Evolutionary conservation across 2,113 vertebrate species (phyloP), one percentile per base, ranked within the genome.

Genomic region (Otis tarda): DNA sequence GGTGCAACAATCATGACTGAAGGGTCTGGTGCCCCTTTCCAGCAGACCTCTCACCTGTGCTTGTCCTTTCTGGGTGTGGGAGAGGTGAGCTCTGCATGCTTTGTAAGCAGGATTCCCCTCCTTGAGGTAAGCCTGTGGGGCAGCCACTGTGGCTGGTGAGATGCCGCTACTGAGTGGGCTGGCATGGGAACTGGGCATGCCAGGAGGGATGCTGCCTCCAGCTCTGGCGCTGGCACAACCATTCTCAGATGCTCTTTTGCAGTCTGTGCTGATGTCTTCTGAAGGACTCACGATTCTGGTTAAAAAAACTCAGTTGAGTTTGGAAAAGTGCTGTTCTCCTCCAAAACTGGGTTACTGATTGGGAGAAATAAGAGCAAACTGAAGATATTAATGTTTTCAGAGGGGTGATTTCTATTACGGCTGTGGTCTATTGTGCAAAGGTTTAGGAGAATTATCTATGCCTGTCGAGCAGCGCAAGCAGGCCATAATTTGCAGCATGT

Each of bases 101-200:
- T n/a, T 37, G 65, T 33, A 83, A 52, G 25, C 23, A 43, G 39
- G 20, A 30, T 8, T 21, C 3, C 35, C 30, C 31, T 81, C 2
- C 23, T 25, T 0, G 2, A 61, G 10, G 5, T 30, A 21, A 81
- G 27, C 9, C 39, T 35, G 5, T 52, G 33, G 23, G 12, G 12
- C 3, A 2, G 25, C 18, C 1, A 3, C 14, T 1, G 4, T 1
- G 2, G 37, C 1, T 1, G 2, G 9, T n/a, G n/a, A 65, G 70
- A 30, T 1, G 1, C 1, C 10, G 14, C 28, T 74, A 33, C 23
- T 0, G 11, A 10, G 5, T 61, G 45, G 50, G 30, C 55, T 84
- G 49, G 17, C 4, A 4, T 1, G 5, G 45, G 17, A 77, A 35
- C 10, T 1, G 7, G 23, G n/a, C 14, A 14, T 0, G 3, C 11